A percentile compares a stretch with the other conserved stretches of the same genome.
Evolutionary conservation across 2,113 vertebrate genomes (phyloP).

Genomic region (Lates calcarifer): DNA sequence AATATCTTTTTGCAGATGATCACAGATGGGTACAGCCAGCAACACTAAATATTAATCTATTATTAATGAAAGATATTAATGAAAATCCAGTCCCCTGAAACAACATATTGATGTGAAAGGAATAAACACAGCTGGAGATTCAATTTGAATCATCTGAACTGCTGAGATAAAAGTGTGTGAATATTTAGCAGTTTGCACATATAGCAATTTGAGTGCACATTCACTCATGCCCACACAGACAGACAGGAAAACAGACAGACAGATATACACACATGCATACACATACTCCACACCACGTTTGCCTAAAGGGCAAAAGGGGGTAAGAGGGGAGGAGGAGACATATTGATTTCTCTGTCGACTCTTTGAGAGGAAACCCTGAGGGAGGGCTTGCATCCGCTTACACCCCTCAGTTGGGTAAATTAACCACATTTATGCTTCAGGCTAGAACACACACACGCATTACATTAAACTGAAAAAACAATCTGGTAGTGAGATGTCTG

Average conservation of each 20-base stretch:
- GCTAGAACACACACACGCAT: conserved; percentile 45
- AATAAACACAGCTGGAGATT: conserved; percentile 43
- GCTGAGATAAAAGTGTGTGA: conserved; percentile 20
- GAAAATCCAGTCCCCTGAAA: conserved; percentile 25
- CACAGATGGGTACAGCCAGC: conserved; percentile 24
- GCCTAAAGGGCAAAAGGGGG: conserved; percentile 46
- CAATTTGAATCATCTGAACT: conserved; percentile 31
- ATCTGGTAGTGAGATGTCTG: conserved; percentile 44
- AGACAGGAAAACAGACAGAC: conserved; percentile 12
- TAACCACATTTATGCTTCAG: conserved; percentile 61
- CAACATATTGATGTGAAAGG: conserved; percentile 11
- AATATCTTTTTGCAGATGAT: conserved; percentile 13
- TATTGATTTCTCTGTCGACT: conserved; percentile 74
- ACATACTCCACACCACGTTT: conserved; percentile 42
- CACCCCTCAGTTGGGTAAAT: conserved; percentile 56
- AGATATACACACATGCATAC: conserved; percentile 18
- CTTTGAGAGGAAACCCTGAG: conserved; percentile 66
- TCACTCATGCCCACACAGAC: conserved; percentile 1
- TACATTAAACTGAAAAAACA: conserved; percentile 36
- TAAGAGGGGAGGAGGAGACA: conserved; percentile 41
- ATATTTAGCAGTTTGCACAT: conserved; percentile 28
- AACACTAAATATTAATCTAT: conserved; percentile 36
- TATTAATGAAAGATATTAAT: conserved; percentile 46
- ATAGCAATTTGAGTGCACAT: neutral
- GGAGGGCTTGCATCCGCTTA: conserved; percentile 63